Base-by-base conservation (phyloP, 2,888 invertebrate species). In the Lithophane leautieri region DNA sequence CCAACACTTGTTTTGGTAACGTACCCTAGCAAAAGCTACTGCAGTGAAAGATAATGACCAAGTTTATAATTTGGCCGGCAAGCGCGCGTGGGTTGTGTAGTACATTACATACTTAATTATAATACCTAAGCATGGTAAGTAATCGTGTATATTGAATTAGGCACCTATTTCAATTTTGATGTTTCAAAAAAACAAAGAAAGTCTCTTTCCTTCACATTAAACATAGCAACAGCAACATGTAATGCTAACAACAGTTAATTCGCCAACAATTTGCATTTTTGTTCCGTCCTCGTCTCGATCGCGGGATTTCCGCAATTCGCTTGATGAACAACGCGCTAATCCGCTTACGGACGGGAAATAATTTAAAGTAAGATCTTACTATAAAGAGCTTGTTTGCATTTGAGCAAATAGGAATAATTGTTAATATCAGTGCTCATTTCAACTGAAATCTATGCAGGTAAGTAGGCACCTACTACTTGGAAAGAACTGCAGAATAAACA, bases 211-310 rank as follows among this genome's bases (percentile, higher is more conserved):
- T 40, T 81, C 40, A 40, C 25, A 68, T 40, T 44, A 42, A 52
- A 16, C 52, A 75, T 73, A 52, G 80, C 56, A 62, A 73, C 56
- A 58, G 61, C 25, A 1, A 78, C 14, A 79, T 73, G 65, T 60
- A 79, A 76, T 76, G 14, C 76, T 2, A 25, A 54, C 60, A 76
- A 50, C 42, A 50, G 82, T 78, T 89, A 91, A 91, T 92, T 92
- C 89, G 84, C 85, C 84, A 85, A 82, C 88, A 90, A 94, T 94
- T 93, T 93, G 90, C 94, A 93, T 94, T 93, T 93, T 93, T 93
- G 91, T 58, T 22, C 42, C 82, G 78, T 74, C 81, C 83, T 58
- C 58, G 63, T 74, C 58, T 82, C 62, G 78, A 74, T 79, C 78
- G 81, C 80, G 68, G 78, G 83, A 88, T 88, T 88, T 87, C 84